phyloP scores from a whole-genome alignment of 2,113 vertebrate species.

The Vulpes ferrilata region DNA sequence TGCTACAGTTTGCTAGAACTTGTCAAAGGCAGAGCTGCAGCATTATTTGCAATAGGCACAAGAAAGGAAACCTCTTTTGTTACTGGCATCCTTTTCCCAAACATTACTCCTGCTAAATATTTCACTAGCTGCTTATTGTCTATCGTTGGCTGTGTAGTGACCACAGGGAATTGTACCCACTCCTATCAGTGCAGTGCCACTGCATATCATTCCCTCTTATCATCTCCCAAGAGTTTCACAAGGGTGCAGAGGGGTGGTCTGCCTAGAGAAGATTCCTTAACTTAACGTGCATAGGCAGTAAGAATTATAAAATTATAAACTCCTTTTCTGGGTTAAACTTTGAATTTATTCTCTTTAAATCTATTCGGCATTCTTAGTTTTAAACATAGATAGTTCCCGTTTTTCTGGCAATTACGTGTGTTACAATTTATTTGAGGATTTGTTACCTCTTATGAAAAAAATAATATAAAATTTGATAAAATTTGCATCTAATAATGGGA shows the following conservation, averaged over 20 bases:
- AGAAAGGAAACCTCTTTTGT: slow-evolving; percentile 87
- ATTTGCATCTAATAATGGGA: slow-evolving; percentile 5
- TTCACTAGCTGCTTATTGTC: slow-evolving; percentile 86
- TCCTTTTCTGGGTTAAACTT: not conserved
- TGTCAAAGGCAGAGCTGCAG: slow-evolving; percentile 81
- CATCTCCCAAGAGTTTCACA: slow-evolving; percentile 70
- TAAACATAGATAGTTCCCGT: slow-evolving; percentile 39
- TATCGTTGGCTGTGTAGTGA: slow-evolving; percentile 84
- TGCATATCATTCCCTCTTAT: slow-evolving; percentile 84
- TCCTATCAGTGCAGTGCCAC: slow-evolving; percentile 83
- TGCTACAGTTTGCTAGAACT: slow-evolving; percentile 70
- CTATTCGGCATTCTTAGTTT: slow-evolving; percentile 38
- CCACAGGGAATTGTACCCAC: slow-evolving; percentile 83
- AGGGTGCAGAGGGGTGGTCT: not conserved
- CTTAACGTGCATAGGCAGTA: not conserved
- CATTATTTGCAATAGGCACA: slow-evolving; percentile 85
- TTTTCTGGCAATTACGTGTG: slow-evolving; percentile 22
- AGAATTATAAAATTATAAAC: slow-evolving; percentile 18
- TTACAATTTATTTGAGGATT: slow-evolving; percentile 49
- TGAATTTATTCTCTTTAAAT: slow-evolving; percentile 53
- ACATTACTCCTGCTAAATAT: slow-evolving; percentile 80
- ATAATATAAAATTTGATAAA: not conserved
- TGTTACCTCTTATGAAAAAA: not conserved
- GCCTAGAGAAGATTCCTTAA: slow-evolving; percentile 11
- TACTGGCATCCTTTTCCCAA: slow-evolving; percentile 87